Conservation (phyloP, 2,888 invertebrate species). For the Dermolepida albohirtum region DNA sequence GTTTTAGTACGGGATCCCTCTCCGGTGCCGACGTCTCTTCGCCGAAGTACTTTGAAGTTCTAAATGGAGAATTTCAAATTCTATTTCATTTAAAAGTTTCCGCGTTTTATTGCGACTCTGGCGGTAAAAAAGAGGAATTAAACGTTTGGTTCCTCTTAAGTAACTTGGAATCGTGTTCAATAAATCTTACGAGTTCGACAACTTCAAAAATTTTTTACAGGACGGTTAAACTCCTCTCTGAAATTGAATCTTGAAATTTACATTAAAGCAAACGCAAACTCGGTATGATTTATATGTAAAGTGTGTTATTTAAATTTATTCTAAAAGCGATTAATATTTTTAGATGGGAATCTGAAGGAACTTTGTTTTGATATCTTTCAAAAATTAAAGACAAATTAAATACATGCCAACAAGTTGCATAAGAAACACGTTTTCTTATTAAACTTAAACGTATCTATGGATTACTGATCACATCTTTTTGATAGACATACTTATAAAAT, state of each 20-base stretch:
- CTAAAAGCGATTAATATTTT: background rate
- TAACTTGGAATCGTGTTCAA: conserved; percentile 17
- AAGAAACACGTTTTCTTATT: too few relatives aligned
- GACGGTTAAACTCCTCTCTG: background rate
- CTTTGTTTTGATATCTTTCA: too few relatives aligned
- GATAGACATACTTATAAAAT: too few relatives aligned
- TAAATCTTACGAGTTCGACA: conserved; percentile 23
- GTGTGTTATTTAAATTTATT: background rate
- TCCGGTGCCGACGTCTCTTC: conserved; percentile 16
- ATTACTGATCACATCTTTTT: too few relatives aligned
- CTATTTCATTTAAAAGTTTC: conserved; percentile 42
- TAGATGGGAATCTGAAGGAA: too few relatives aligned
- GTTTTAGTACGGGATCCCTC: conserved; percentile 27
- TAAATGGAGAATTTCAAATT: conserved; percentile 40
- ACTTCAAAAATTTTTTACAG: conserved; percentile 20
- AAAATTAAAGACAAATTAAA: too few relatives aligned
- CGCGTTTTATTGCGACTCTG: conserved; percentile 22
- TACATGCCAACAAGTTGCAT: too few relatives aligned
- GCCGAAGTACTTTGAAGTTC: conserved; percentile 36
- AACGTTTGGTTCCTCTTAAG: conserved; percentile 22
- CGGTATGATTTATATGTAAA: background rate
- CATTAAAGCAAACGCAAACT: background rate
- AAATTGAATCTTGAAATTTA: too few relatives aligned
- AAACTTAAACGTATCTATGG: too few relatives aligned
- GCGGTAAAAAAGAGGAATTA: conserved; percentile 16